Percentiles rank a stretch among this genome's conserved stretches.
Evolutionary conservation across 2,113 vertebrate genomes (phyloP).

Genomic region (Syngnathus scovelli): DNA sequence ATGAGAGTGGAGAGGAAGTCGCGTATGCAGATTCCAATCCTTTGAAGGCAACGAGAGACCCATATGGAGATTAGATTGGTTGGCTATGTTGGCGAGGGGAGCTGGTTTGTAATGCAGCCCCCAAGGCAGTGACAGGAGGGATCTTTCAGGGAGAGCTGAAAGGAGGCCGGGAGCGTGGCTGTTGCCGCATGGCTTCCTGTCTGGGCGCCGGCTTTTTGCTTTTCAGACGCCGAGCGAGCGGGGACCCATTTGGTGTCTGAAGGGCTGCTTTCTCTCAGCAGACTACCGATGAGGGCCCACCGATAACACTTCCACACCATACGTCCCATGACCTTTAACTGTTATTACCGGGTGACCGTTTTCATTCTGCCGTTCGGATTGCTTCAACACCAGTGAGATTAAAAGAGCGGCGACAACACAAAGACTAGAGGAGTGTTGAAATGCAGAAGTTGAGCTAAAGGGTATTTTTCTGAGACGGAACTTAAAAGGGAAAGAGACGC

Average conservation of each 20-base stretch:
- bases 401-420: slow-evolving; percentile 32
- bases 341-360: background rate
- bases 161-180: slow-evolving; percentile 27
- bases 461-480: slow-evolving; percentile 49
- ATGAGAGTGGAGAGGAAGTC: background rate
- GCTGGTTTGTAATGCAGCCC: slow-evolving; percentile 28
- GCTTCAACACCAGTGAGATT: slow-evolving; percentile 24
- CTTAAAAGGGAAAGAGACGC: slow-evolving; percentile 20
- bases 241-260: slow-evolving; percentile 25
- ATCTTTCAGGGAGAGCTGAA: slow-evolving; percentile 49
- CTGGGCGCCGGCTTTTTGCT: slow-evolving; percentile 41
- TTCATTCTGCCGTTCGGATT: slow-evolving; percentile 19
- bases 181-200: slow-evolving; percentile 29
- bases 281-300: slow-evolving; percentile 62
- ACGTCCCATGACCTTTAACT: background rate
- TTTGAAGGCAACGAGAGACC: background rate
- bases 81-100: slow-evolving; percentile 16
- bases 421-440: slow-evolving; percentile 39
- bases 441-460: slow-evolving; percentile 49
- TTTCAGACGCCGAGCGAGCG: slow-evolving; percentile 48
- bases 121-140: slow-evolving; percentile 42
- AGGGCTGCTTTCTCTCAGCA: slow-evolving; percentile 34
- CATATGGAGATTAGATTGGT: slow-evolving; percentile 24
- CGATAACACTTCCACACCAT: slow-evolving; percentile 23
- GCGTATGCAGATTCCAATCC: background rate